Percentiles rank a stretch among this genome's conserved stretches.
Evolutionary conservation across 2,888 invertebrate species (phyloP).

Genomic region (Oasisia sp.): DNA sequence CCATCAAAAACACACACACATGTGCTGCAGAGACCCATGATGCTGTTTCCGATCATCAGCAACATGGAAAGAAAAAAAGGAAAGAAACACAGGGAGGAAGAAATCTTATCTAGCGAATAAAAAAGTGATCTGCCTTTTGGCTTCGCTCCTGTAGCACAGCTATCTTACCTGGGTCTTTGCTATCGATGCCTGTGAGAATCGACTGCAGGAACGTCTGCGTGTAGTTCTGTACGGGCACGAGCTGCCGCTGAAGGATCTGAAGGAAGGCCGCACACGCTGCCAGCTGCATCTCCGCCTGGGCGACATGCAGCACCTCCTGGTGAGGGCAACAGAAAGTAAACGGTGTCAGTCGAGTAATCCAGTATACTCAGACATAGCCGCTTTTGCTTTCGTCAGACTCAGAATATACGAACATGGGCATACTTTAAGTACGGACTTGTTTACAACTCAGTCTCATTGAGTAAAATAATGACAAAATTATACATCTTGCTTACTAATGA

Average conservation of each 20-base stretch:
- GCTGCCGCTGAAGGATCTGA: conserved; percentile 61
- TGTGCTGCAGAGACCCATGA: too few relatives aligned
- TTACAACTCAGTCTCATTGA: not conserved
- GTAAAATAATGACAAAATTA: not conserved
- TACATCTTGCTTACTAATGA: not conserved
- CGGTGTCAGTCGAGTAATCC: not conserved
- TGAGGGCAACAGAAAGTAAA: not conserved
- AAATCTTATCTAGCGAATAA: not conserved
- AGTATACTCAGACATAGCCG: not conserved
- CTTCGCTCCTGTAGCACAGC: not conserved
- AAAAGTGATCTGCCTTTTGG: not conserved
- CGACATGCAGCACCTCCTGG: conserved; percentile 63
- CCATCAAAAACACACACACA: too few relatives aligned
- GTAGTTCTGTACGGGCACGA: conserved; percentile 69
- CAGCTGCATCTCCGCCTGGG: conserved; percentile 61
- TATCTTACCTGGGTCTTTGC: conserved; percentile 71
- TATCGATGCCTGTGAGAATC: conserved; percentile 71
- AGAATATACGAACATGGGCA: not conserved
- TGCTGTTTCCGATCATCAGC: too few relatives aligned
- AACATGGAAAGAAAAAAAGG: not conserved
- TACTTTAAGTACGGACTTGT: not conserved
- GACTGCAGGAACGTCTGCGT: conserved; percentile 73
- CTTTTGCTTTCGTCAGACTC: not conserved
- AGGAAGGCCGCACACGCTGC: conserved; percentile 63
- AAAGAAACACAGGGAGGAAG: not conserved